Evolutionary conservation across 2,888 invertebrate species (phyloP).

Genomic region (Hirtodrosophila histrioides): DNA sequence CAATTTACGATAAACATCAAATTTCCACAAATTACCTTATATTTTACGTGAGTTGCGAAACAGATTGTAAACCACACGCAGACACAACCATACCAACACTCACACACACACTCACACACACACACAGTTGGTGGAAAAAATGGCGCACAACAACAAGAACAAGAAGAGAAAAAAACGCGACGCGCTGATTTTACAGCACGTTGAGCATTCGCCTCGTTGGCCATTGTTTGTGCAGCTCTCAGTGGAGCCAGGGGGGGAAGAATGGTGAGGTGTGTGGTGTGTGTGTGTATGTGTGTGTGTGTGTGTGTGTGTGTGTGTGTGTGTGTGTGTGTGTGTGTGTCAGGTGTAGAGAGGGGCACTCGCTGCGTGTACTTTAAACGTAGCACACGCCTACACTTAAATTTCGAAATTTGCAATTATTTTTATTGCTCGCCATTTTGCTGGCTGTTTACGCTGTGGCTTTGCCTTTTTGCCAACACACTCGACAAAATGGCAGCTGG

Average conservation of each 20-base stretch:
- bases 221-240: conserved; percentile 67
- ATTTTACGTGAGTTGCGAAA: conserved; percentile 83
- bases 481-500: conserved; percentile 21
- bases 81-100: conserved; percentile 39
- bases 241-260: background rate
- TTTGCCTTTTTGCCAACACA: conserved; percentile 34
- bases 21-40: conserved; percentile 84
- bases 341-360: background rate
- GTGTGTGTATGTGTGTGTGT: background rate
- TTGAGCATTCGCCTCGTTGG: conserved; percentile 68
- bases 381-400: conserved; percentile 74
- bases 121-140: conserved; percentile 17
- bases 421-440: conserved; percentile 79
- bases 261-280: no score
- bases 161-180: conserved; percentile 56
- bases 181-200: conserved; percentile 75
- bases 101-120: conserved; percentile 17
- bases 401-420: conserved; percentile 80
- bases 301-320: background rate
- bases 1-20: conserved; percentile 84
- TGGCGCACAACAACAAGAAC: conserved; percentile 19
- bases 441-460: conserved; percentile 58
- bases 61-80: conserved; percentile 79
- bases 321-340: background rate
- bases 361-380: conserved; percentile 63